phyloP scores from a whole-genome alignment of 1,140 invertebrate genomes.

The Drosophila ficusphila region DNA sequence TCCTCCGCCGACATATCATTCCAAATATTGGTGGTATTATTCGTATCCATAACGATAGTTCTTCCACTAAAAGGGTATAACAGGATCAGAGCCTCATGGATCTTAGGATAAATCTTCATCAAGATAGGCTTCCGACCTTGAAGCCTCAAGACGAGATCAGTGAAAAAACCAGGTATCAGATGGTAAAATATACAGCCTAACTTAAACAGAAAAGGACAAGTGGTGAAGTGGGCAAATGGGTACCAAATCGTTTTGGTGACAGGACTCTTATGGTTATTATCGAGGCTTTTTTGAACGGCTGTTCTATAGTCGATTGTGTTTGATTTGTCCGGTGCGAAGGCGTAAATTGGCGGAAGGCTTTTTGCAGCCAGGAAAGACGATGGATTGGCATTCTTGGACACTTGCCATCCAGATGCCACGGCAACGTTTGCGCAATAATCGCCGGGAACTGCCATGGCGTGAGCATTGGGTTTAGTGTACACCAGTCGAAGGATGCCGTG shows the following conservation, averaged over 20 bases:
- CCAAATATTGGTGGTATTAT: conserved; percentile 87
- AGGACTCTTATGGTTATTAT: conserved; percentile 57
- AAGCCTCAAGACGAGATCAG: conserved; percentile 85
- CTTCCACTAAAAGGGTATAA: conserved; percentile 87
- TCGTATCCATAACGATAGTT: conserved; percentile 87
- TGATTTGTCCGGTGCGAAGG: conserved; percentile 87
- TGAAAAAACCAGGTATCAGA: conserved; percentile 86
- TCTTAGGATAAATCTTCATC: conserved; percentile 88
- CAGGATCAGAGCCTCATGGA: conserved; percentile 87
- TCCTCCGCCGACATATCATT: conserved; percentile 86
- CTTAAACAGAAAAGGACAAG: conserved; percentile 76
- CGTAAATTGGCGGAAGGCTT: conserved; percentile 86
- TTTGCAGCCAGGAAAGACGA: not conserved
- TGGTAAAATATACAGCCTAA: conserved; percentile 85
- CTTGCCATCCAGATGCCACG: conserved; percentile 89
- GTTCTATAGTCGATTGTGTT: conserved; percentile 87
- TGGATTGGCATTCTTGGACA: conserved; percentile 62
- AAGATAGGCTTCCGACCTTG: conserved; percentile 82
- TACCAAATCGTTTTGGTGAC: conserved; percentile 84
- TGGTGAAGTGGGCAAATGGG: conserved; percentile 80
- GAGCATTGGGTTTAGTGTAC: conserved; percentile 85
- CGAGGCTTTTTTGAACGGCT: conserved; percentile 73
- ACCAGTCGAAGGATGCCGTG: conserved; percentile 89
- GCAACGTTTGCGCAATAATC: conserved; percentile 91
- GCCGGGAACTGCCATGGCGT: conserved; percentile 88